These are phyloP conservation scores for Nothocercus nigrocapillus DNA, from an alignment of 2,113 vertebrate genomes.

Conservation along the genomic window DNA sequence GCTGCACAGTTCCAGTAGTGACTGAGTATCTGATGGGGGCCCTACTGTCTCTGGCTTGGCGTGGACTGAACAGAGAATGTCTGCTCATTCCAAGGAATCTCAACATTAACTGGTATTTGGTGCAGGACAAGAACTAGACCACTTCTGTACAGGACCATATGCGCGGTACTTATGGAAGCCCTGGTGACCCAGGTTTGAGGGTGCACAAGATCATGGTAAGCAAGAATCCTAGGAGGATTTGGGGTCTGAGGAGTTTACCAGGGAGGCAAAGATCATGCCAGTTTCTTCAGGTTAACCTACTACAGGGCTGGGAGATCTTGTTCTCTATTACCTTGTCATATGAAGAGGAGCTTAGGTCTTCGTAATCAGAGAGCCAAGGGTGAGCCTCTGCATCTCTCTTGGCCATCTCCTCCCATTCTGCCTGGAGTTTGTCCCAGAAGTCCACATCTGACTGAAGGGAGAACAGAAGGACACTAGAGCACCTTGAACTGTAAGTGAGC, in stretches of 20 bases:
- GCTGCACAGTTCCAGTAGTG: neutral
- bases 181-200: neutral
- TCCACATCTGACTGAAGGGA: slow-evolving; percentile 92
- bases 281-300: neutral
- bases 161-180: neutral
- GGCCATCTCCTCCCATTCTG: slow-evolving; percentile 98
- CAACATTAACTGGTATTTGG: neutral
- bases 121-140: neutral
- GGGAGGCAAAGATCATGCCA: neutral
- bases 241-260: neutral
- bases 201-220: neutral
- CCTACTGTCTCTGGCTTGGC: too few relatives aligned
- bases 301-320: neutral
- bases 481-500: neutral
- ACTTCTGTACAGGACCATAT: neutral
- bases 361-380: slow-evolving; percentile 96
- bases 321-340: slow-evolving; percentile 89
- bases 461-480: neutral
- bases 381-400: slow-evolving; percentile 96
- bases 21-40: neutral
- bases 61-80: neutral
- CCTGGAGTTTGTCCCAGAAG: slow-evolving; percentile 99
- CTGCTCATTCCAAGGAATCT: neutral
- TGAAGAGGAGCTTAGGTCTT: slow-evolving; percentile 87
- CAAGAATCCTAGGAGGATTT: neutral